These are phyloP conservation scores for Hassar affinis DNA, from an alignment of 2,113 vertebrate species.

Conservation along the genomic window DNA sequence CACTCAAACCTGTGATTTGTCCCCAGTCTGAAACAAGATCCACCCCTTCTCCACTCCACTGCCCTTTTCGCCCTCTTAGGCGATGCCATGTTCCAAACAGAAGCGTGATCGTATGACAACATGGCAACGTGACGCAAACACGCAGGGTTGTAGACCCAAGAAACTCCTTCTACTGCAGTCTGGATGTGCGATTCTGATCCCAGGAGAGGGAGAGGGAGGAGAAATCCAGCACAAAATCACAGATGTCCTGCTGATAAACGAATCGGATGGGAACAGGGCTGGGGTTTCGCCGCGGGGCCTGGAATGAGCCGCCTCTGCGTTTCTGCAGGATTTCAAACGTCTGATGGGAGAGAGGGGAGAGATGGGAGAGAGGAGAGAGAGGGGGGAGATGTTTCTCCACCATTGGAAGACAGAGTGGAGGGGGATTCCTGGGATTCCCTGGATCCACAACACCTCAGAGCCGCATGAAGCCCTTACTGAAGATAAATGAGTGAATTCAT, in stretches of 20 bases:
- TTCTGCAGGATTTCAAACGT: not conserved
- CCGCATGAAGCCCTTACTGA: not conserved
- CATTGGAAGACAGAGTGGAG: no score
- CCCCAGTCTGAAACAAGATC: not conserved
- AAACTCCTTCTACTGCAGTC: not conserved
- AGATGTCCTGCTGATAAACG: not conserved
- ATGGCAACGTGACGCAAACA: not conserved
- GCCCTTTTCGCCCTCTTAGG: not conserved
- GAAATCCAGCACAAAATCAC: not conserved
- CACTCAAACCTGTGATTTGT: not conserved
- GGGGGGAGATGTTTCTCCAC: no score
- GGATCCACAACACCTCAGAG: not conserved
- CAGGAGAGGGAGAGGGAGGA: not conserved
- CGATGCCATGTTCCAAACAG: not conserved
- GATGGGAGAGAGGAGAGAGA: no score
- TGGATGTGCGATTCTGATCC: not conserved
- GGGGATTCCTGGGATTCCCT: not conserved
- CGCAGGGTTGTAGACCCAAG: not conserved
- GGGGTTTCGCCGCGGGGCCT: not conserved
- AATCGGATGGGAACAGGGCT: not conserved
- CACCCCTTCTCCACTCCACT: not conserved
- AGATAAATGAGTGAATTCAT: not conserved
- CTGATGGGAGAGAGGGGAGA: not conserved
- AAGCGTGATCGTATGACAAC: not conserved
- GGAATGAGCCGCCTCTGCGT: not conserved